Conservation (phyloP, 2,797 vertebrate genomes). For the Pseudotriccus pelzelni region DNA sequence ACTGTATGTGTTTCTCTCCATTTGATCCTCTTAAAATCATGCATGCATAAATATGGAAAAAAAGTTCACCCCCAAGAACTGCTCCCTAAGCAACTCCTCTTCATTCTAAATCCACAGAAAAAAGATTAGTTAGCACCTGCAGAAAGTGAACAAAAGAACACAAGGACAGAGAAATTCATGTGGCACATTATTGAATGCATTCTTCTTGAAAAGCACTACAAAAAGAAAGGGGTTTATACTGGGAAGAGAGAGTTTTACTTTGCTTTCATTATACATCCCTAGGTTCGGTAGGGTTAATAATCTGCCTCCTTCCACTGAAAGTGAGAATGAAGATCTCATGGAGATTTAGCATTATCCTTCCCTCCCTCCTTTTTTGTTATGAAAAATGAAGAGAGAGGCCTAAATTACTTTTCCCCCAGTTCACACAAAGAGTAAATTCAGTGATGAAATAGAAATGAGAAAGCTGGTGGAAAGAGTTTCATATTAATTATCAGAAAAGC, state of each 20-base stretch:
- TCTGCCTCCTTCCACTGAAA: background rate
- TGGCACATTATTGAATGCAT: background rate
- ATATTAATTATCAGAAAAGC: slow-evolving; percentile 55
- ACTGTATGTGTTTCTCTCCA: background rate
- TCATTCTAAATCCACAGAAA: background rate
- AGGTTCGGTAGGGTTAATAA: background rate
- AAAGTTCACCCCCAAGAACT: background rate
- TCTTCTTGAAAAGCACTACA: background rate
- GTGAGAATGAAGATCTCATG: background rate
- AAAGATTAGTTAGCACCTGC: background rate
- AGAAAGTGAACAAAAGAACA: background rate
- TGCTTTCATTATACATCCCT: background rate
- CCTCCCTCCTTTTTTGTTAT: background rate
- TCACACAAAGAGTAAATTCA: background rate
- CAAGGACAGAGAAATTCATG: background rate
- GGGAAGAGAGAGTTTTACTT: background rate
- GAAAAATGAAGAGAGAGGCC: background rate
- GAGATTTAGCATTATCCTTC: background rate
- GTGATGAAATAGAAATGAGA: background rate
- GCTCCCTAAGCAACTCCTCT: background rate
- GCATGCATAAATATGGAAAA: background rate
- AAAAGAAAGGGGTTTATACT: background rate
- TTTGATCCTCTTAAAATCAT: background rate
- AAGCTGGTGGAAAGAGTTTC: slow-evolving; percentile 31
- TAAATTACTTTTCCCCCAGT: background rate